Evolutionary conservation across 2,888 invertebrate species (phyloP), one percentile per base, ranked within the genome.

Genomic region (Prosapia bicincta): DNA sequence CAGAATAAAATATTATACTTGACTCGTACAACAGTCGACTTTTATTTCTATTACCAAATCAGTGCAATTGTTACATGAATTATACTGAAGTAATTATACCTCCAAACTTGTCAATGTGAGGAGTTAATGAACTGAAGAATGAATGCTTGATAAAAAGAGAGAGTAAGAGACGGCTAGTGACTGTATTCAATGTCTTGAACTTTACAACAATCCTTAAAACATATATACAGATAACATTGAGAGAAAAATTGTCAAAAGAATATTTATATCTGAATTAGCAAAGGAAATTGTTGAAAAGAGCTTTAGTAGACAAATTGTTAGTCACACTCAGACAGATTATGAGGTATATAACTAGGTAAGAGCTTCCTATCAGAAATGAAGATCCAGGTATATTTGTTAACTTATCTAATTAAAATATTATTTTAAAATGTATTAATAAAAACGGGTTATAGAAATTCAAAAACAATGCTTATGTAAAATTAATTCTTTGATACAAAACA

Each of bases 131-230:
- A n/a, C n/a, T n/a, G n/a, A n/a, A 71, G 23, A 71, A 65, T 25
- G 71, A 71, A 9, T 71, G 54, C n/a, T 25, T 15, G 7, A 54
- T 71, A 15, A 65, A 65, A 38, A 71, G 66, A 66, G 25, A 66
- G n/a, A 72, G 67, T 30, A 72, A 73, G 24, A n/a, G 73, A 23
- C 68, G 73, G 68, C 73, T 68, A 25, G 9, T 73, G 24, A 38
- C 43, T 7, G n/a, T 67, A 25, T 73, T 73, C 73, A 32, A 32
- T 67, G 28, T 73, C 1, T 13, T 73, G 26, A 68, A 73, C 32
- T 23, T 73, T 15, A 32, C 32, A n/a, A 25, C 73, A 32, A 68
- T 73, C n/a, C 67, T 68, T n/a, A 24, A 15, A 3, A 67, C 3
- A 67, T 73, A 23, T 68, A 30, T 38, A 68, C 23, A 24, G 28